phyloP scores from a whole-genome alignment of 2,113 vertebrate genomes.

The Amblyornis subalaris region DNA sequence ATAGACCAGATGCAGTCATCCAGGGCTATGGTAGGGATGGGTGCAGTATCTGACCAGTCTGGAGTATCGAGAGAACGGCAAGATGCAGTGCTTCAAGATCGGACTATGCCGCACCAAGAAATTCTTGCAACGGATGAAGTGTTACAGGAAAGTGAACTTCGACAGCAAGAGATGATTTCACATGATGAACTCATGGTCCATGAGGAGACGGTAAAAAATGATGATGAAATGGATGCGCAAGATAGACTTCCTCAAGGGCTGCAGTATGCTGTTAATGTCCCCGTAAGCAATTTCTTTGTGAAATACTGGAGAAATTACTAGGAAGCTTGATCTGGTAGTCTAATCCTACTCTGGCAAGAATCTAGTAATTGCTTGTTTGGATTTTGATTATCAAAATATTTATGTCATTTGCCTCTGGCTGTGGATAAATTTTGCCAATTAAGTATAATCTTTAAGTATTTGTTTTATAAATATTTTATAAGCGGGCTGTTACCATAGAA shows the following conservation, averaged over 20 bases:
- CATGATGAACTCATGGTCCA: slow-evolving; percentile 97
- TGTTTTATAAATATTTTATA: slow-evolving; percentile 57
- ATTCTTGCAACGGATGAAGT: slow-evolving; percentile 85
- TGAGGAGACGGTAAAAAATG: slow-evolving; percentile 92
- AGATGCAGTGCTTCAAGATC: slow-evolving; percentile 87
- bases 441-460: slow-evolving; percentile 44
- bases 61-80: slow-evolving; percentile 71
- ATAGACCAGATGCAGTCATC: slow-evolving; percentile 81
- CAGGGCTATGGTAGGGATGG: slow-evolving; percentile 81
- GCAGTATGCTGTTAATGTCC: slow-evolving; percentile 88
- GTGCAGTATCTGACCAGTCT: slow-evolving; percentile 76
- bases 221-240: slow-evolving; percentile 82
- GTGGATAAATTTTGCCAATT: slow-evolving; percentile 49
- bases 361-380: slow-evolving; percentile 53
- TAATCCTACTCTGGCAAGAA: slow-evolving; percentile 60
- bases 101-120: slow-evolving; percentile 86
- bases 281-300: slow-evolving; percentile 82
- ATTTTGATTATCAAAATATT: slow-evolving; percentile 57
- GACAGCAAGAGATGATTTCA: slow-evolving; percentile 90
- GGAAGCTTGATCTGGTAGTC: slow-evolving; percentile 35
- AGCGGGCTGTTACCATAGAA: slow-evolving; percentile 39
- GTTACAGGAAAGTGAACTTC: slow-evolving; percentile 83
- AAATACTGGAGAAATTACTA: slow-evolving; percentile 39
- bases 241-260: slow-evolving; percentile 90
- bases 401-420: slow-evolving; percentile 43